Base-by-base conservation (phyloP, 2,113 vertebrate genomes). In the Oncorhynchus masou region DNA sequence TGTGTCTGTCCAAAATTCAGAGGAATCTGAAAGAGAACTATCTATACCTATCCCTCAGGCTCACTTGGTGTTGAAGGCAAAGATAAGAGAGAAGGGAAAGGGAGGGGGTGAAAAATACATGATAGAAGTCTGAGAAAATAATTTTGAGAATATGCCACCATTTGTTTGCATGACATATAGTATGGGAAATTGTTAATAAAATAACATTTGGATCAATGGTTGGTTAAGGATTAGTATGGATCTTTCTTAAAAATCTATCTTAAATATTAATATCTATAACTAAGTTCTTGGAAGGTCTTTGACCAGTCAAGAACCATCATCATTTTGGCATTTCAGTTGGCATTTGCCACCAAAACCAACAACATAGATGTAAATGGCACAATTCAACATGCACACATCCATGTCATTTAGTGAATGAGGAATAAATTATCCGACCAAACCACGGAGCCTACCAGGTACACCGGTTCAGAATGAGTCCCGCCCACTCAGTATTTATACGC, bases 401-500 rank as follows among this genome's bases (percentile, higher is more conserved):
- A 39, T 9, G 7, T 9, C 34, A 9, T 39, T 7, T 39, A 39
- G 34, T 39, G 34, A 39, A 8, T 45, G 39, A 45, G 2, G 7
- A 45, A 45, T 8, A 45, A 45, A 11, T 9, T 9, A 11, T 12
- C 39, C 39, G 39, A 45, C 39, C 49, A 54, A 19, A 5, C 16
- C 5, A 54, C 49, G 27, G 5, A 27, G 13, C 4, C 1, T 13
- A 22, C 1, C 3, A 13, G 45, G 64, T 39, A 11, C 51, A 54
- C 39, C 39, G 2, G 51, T 54, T 16, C 7, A 11, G 59, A 22
- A 15, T 62, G 4, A 75, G 84, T 86, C 84, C 92, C 93, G 78
- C 93, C 92, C 90, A 84, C 87, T 72, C 39, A 12, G 49, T 92
- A 91, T 92, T 94, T 94, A 94, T 93, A 85, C 62, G 78, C 84